Conservation (phyloP, 2,797 vertebrate species). For the Tragelaphus eurycerus region DNA sequence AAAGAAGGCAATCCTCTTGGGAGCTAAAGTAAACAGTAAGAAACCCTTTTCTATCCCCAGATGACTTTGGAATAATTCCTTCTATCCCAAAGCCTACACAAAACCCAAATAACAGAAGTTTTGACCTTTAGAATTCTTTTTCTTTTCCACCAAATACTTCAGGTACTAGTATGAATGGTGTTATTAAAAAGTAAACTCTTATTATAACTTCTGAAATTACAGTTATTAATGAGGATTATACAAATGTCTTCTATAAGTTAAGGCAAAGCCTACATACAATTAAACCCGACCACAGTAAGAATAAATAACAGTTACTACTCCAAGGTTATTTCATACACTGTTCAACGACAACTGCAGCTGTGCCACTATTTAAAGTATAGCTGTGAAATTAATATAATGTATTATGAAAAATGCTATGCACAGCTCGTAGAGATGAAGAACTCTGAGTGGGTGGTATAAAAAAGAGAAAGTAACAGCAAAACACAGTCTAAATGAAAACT, state of each 20-base stretch:
- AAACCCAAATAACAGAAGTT: constrained; percentile 33
- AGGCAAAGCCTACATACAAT: constrained; percentile 59
- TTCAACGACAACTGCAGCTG: constrained; percentile 60
- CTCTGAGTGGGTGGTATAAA: constrained; percentile 27
- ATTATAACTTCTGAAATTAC: constrained; percentile 54
- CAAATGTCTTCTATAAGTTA: constrained; percentile 49
- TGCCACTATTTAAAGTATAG: constrained; percentile 51
- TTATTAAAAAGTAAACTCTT: constrained; percentile 52
- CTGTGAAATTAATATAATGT: constrained; percentile 62
- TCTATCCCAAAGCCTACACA: background rate
- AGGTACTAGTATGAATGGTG: constrained; percentile 10
- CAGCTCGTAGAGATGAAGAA: constrained; percentile 28
- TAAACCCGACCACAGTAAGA: constrained; percentile 36
- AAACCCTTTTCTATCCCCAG: background rate
- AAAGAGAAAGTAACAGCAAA: constrained; percentile 41
- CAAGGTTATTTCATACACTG: constrained; percentile 43
- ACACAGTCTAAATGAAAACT: constrained; percentile 21
- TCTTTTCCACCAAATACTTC: constrained; percentile 20
- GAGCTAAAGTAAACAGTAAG: constrained; percentile 9
- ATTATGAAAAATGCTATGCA: constrained; percentile 46
- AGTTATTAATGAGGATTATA: constrained; percentile 56
- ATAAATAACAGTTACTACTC: constrained; percentile 56
- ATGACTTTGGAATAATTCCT: constrained; percentile 14
- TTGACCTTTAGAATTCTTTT: constrained; percentile 39
- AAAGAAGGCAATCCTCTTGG: background rate